A percentile compares a stretch with the other conserved stretches of the same genome.
Conservation (phyloP, 1,140 invertebrate genomes). For the Bombus consobrinus region DNA sequence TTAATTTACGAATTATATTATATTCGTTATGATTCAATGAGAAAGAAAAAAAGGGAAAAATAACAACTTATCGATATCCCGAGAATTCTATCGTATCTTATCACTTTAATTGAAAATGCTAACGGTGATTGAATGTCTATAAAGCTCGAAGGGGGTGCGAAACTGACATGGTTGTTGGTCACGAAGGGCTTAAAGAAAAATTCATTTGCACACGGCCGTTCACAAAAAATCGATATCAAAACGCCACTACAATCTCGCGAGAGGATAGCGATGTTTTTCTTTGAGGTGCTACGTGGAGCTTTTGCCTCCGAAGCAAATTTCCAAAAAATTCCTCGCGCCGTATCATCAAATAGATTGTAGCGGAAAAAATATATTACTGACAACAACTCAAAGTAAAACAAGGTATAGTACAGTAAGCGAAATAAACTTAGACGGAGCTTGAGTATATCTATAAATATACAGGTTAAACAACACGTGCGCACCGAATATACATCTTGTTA, state of each 20-base stretch:
- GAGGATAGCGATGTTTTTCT: constrained; percentile 48
- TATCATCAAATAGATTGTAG: constrained; percentile 60
- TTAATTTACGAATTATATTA: constrained; percentile 56
- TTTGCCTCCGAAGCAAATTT: constrained; percentile 46
- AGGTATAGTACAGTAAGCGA: constrained; percentile 70
- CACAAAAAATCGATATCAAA: constrained; percentile 45
- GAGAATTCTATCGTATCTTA: constrained; percentile 42
- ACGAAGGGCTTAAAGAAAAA: constrained; percentile 60
- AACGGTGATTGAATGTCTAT: constrained; percentile 50
- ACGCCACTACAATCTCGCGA: constrained; percentile 58
- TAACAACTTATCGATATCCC: constrained; percentile 16
- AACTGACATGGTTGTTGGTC: constrained; percentile 36
- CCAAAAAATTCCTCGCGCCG: constrained; percentile 49
- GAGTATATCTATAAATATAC: constrained; percentile 75
- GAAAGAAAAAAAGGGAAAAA: constrained; percentile 23
- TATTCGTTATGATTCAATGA: constrained; percentile 44
- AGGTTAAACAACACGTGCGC: constrained; percentile 79
- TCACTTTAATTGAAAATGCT: constrained; percentile 27
- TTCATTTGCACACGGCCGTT: constrained; percentile 50
- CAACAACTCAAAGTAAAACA: constrained; percentile 66
- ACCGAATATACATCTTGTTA: constrained; percentile 82
- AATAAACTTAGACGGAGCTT: constrained; percentile 76
- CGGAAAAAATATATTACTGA: constrained; percentile 55
- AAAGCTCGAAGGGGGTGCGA: constrained; percentile 33
- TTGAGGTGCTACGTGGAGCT: constrained; percentile 44